phyloP scores from a whole-genome alignment of 2,888 invertebrate species.

The Synergus itoensis region DNA sequence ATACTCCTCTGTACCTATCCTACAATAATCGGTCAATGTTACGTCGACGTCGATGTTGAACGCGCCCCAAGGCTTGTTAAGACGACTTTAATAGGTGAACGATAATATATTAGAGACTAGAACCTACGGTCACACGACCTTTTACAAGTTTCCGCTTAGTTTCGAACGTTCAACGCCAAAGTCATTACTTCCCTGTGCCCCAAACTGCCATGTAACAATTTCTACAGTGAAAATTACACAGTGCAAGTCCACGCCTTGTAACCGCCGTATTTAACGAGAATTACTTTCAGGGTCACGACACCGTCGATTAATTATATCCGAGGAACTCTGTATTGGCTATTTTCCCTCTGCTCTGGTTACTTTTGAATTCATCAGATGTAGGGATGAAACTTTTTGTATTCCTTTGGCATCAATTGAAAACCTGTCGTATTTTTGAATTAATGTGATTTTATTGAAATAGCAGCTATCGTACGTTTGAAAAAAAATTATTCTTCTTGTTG shows the following conservation, averaged over 20 bases:
- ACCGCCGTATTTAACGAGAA: slow-evolving; percentile 37
- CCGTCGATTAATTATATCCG: slow-evolving; percentile 21
- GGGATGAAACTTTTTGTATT: too few relatives aligned
- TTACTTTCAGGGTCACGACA: slow-evolving; percentile 33
- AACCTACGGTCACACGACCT: slow-evolving; percentile 41
- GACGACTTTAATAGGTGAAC: slow-evolving; percentile 46
- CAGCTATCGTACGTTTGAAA: too few relatives aligned
- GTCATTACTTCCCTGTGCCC: slow-evolving; percentile 41
- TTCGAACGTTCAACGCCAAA: slow-evolving; percentile 28
- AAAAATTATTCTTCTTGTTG: too few relatives aligned
- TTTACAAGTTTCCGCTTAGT: slow-evolving; percentile 45
- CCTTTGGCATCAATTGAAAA: too few relatives aligned
- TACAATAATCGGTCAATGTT: slow-evolving; percentile 33
- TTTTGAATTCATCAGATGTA: neutral
- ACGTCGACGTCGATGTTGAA: slow-evolving; percentile 41
- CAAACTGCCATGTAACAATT: slow-evolving; percentile 44
- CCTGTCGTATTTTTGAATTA: too few relatives aligned
- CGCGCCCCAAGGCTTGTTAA: slow-evolving; percentile 45
- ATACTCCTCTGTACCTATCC: neutral
- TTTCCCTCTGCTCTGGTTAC: neutral
- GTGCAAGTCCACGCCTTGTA: slow-evolving; percentile 41
- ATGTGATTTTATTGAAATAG: too few relatives aligned
- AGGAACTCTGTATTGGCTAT: neutral
- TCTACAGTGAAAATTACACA: slow-evolving; percentile 45
- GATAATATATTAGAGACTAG: slow-evolving; percentile 44